These are phyloP conservation scores for Cephus sareptanus DNA, from an alignment of 2,888 invertebrate species.

Conservation along the genomic window DNA sequence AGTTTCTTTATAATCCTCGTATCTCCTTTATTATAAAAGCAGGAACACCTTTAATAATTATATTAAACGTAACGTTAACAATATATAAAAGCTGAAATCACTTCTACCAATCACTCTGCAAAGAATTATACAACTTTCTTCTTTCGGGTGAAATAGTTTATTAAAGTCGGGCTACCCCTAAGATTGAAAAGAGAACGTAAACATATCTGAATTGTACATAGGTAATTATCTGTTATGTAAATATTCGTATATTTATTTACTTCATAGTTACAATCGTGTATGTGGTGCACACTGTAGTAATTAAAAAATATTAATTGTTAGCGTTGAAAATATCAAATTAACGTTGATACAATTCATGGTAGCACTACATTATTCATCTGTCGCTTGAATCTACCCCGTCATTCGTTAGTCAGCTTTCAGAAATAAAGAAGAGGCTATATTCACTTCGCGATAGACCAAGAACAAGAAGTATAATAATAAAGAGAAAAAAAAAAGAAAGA, in stretches of 20 bases:
- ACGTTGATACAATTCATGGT: conserved; percentile 47
- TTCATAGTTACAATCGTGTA: conserved; percentile 53
- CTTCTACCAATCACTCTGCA: neutral
- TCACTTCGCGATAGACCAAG: neutral
- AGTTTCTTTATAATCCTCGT: neutral
- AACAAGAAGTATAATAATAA: neutral
- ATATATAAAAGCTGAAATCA: neutral
- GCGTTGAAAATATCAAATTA: conserved; percentile 53
- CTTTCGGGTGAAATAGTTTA: conserved; percentile 19
- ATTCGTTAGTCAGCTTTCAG: neutral
- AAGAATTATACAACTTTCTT: neutral
- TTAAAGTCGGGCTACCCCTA: conserved; percentile 22
- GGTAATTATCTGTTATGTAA: conserved; percentile 50
- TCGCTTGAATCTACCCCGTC: neutral
- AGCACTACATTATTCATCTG: conserved; percentile 29
- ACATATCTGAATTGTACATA: conserved; percentile 33
- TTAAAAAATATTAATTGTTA: conserved; percentile 54
- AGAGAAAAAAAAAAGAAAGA: neutral
- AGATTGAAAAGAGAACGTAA: conserved; percentile 21
- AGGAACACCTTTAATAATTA: neutral
- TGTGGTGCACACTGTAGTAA: conserved; percentile 58
- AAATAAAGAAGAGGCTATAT: neutral
- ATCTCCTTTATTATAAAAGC: neutral
- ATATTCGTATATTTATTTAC: conserved; percentile 57
- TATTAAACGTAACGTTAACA: neutral